Percentiles rank a stretch among this genome's conserved stretches.
These are phyloP conservation scores for Acropternis orthonyx DNA, from an alignment of 2,797 vertebrate genomes.

Conservation along the genomic window DNA sequence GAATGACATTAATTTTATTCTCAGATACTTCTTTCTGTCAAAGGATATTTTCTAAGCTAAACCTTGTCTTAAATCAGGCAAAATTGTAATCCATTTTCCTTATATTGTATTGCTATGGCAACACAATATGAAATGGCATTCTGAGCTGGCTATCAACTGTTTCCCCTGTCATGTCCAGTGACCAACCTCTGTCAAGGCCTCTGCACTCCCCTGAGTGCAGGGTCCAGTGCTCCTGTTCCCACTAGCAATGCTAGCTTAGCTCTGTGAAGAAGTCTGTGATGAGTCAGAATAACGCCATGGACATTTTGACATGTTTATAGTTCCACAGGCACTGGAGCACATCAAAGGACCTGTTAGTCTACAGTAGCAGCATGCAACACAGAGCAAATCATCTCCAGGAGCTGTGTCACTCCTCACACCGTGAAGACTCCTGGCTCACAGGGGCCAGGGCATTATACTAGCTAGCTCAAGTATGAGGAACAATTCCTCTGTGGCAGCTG, in stretches of 20 bases:
- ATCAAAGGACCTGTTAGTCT: neutral
- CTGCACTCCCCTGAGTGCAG: neutral
- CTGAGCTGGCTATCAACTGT: neutral
- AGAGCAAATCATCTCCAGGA: neutral
- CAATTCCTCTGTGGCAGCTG: neutral
- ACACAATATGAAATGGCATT: neutral
- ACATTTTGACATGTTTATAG: neutral
- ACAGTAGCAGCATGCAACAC: neutral
- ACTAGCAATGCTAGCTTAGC: neutral
- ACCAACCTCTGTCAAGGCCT: neutral
- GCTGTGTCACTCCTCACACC: neutral
- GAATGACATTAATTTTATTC: conserved; percentile 14
- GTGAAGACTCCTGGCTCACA: neutral
- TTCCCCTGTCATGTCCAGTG: neutral
- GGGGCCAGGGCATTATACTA: rapidly evolving
- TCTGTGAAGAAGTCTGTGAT: neutral
- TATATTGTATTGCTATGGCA: neutral
- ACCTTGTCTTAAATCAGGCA: conserved; percentile 14
- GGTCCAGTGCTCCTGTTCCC: neutral
- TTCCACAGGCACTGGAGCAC: neutral
- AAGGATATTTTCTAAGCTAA: conserved; percentile 19
- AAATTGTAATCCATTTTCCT: conserved; percentile 1
- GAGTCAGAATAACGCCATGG: neutral
- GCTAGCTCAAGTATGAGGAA: neutral
- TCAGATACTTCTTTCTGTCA: conserved; percentile 17